Evolutionary conservation across 2,888 invertebrate genomes (phyloP), one percentile per base, ranked within the genome.

Genomic region (Ophioninae sp.): DNA sequence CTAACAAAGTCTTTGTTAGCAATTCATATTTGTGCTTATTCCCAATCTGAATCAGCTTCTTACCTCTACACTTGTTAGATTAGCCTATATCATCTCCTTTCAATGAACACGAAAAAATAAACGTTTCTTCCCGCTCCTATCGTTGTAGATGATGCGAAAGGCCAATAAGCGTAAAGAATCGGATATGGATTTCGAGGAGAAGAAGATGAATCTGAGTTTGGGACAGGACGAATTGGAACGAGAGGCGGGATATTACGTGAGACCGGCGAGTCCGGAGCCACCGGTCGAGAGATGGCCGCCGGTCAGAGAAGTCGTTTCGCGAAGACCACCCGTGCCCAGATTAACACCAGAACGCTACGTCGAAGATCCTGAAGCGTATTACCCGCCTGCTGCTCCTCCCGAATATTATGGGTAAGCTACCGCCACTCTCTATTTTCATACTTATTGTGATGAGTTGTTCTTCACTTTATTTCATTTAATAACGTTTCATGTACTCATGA

Each of bases 171-270:
- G 98, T 61, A 98, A 98, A 92, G 98, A 98, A 93, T 98, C 97
- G 88, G 98, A 99, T 91, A 97, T 97, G 94, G 98, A 98, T 93
- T 98, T 98, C 91, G 98, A 98, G 91, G 98, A 99, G 93, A 98
- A 98, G 93, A 97, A 98, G 92, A 96, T 98, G 94, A 98, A 98
- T 91, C 92, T 98, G 79, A 97, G 97, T 2, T 94, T 97, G 76
- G 95, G 94, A 17, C 96, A 96, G 88, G 96, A 96, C 87, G 97
- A 96, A 88, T 92, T 96, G 64, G 96, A 96, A 87, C 95, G 96
- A 87, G 96, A 96, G 90, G 96, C 96, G 87, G 95, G 95, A 80
- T 95, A 95, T 88, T 96, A 95, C 87, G 94, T 96, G 13, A 95
- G 96, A 90, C 95, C 96, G 3, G 95, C 96, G 21, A 95, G 95